A percentile compares a stretch with the other conserved stretches of the same genome.
Conservation (phyloP, 2,113 vertebrate genomes). For the Dinomys branickii region DNA sequence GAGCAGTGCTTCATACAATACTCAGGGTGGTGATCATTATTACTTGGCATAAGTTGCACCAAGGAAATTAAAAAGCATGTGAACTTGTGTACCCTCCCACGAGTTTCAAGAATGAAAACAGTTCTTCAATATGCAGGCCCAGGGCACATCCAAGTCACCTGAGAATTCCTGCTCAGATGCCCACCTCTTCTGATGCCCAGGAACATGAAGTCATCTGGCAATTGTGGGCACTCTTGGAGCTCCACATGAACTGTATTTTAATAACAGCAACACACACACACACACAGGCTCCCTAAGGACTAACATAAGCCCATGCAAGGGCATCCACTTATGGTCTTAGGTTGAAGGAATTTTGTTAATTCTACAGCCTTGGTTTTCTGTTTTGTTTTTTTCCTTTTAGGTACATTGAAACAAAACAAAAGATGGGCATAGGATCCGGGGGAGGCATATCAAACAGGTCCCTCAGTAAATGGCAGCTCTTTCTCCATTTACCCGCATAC, state of each 20-base stretch:
- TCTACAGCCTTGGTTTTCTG: slow-evolving; percentile 74
- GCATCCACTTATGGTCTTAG: slow-evolving; percentile 62
- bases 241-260: slow-evolving; percentile 81
- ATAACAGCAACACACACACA: slow-evolving; percentile 84
- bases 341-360: slow-evolving; percentile 7
- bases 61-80: slow-evolving; percentile 76
- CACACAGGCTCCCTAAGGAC: slow-evolving; percentile 76
- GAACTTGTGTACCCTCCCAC: background rate
- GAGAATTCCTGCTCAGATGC: slow-evolving; percentile 76
- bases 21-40: slow-evolving; percentile 63
- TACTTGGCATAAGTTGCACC: slow-evolving; percentile 70
- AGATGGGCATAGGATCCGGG: slow-evolving; percentile 83
- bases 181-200: slow-evolving; percentile 71
- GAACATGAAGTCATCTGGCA: slow-evolving; percentile 73
- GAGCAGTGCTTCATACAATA: slow-evolving; percentile 65
- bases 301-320: slow-evolving; percentile 41
- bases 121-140: slow-evolving; percentile 51
- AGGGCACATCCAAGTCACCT: slow-evolving; percentile 72
- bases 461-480: slow-evolving; percentile 76
- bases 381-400: slow-evolving; percentile 38
- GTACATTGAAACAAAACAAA: slow-evolving; percentile 87
- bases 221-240: slow-evolving; percentile 74
- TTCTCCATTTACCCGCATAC: slow-evolving; percentile 91
- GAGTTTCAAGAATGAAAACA: slow-evolving; percentile 73
- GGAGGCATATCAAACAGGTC: slow-evolving; percentile 16